Conservation (phyloP, 2,113 vertebrate genomes). For the Erpornis zantholeuca region DNA sequence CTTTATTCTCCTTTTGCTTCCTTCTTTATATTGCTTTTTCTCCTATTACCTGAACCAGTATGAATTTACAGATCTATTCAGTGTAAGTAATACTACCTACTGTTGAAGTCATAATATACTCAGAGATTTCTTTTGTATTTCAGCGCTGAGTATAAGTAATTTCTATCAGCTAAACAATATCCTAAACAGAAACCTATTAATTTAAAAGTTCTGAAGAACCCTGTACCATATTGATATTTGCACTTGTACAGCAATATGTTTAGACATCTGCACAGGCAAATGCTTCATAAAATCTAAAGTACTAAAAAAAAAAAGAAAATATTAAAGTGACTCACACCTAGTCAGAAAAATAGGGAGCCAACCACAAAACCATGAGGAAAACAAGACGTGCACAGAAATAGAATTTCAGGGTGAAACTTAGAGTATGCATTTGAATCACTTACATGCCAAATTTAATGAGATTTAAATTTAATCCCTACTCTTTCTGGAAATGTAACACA, state of each 20-base stretch:
- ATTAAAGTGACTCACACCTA: not conserved
- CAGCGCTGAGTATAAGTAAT: not conserved
- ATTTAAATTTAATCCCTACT: not conserved
- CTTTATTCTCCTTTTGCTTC: not conserved
- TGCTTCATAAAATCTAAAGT: not conserved
- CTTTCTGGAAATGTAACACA: not conserved
- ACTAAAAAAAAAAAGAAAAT: not conserved
- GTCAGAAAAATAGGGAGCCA: not conserved
- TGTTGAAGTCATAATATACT: not conserved
- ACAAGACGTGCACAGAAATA: not conserved
- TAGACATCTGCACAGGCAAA: constrained; percentile 38
- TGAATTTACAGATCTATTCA: not conserved
- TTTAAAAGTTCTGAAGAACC: not conserved
- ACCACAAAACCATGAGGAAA: not conserved
- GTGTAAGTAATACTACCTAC: not conserved
- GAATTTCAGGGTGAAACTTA: not conserved
- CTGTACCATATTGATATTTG: not conserved
- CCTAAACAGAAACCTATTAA: not conserved
- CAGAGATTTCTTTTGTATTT: not conserved
- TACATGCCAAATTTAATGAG: not conserved
- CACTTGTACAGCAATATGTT: constrained; percentile 44
- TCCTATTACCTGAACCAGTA: not conserved
- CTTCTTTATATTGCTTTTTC: not conserved
- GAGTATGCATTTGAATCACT: not conserved
- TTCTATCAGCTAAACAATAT: not conserved